These are phyloP conservation scores for Electrona antarctica DNA, from an alignment of 2,113 vertebrate genomes.

Conservation along the genomic window DNA sequence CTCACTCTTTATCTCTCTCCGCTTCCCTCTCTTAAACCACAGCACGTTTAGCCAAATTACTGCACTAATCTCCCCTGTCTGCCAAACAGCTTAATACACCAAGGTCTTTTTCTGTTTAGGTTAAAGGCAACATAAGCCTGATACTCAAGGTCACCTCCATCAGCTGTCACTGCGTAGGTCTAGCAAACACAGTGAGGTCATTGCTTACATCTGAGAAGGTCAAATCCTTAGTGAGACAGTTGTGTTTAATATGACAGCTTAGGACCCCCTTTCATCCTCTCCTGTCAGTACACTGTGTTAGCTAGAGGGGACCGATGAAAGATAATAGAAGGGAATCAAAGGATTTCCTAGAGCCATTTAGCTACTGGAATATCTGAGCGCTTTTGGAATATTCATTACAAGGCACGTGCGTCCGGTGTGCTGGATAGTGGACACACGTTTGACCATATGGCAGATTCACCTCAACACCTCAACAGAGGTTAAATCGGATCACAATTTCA, in stretches of 20 bases:
- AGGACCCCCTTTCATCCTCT: slow-evolving; percentile 40
- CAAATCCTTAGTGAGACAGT: slow-evolving; percentile 24
- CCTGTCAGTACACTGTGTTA: neutral
- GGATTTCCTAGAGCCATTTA: slow-evolving; percentile 45
- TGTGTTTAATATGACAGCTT: slow-evolving; percentile 41
- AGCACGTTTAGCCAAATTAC: neutral
- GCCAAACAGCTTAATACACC: slow-evolving; percentile 3
- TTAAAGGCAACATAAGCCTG: neutral
- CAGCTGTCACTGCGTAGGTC: slow-evolving; percentile 35
- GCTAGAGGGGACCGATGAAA: slow-evolving; percentile 35
- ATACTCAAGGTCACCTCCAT: slow-evolving; percentile 31
- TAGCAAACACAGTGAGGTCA: slow-evolving; percentile 20
- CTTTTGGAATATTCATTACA: slow-evolving; percentile 34
- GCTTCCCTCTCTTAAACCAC: neutral
- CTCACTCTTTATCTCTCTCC: neutral
- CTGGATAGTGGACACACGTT: neutral
- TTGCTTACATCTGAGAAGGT: slow-evolving; percentile 41
- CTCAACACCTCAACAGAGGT: too few species aligned
- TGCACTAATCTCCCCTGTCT: slow-evolving; percentile 8
- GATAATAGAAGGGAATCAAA: slow-evolving; percentile 46
- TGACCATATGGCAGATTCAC: neutral
- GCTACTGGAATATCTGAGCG: slow-evolving; percentile 18
- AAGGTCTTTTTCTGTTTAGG: neutral
- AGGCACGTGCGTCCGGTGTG: slow-evolving; percentile 7
- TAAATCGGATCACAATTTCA: too few species aligned